Base-by-base conservation (phyloP, 2,113 vertebrate genomes). In the Arvicanthis niloticus region DNA sequence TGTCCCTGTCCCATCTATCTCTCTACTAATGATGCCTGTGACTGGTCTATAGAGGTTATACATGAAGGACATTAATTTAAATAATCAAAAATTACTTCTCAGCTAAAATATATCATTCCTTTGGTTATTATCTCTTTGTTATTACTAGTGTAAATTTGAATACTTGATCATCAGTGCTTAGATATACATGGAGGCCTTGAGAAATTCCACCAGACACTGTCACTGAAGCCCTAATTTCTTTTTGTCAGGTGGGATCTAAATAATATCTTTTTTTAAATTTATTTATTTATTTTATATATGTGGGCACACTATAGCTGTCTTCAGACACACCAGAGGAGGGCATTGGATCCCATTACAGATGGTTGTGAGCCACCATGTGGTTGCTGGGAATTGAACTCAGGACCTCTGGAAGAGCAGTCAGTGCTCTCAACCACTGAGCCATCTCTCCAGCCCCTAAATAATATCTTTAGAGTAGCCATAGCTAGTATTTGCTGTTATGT, bases 201-300 rank as follows among this genome's bases (percentile, higher is more conserved):
- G 76, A 96, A 92, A 88, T 92, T 70, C 80, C 19, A 37, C 19
- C 53, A 72, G 56, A 2, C 1, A 7, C 21, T 17, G 86, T 16
- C 0, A 4, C 22, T 51, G 17, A 72, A 95, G 82, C 4, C 9
- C 88, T 90, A 12, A 85, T 94, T 70, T 12, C 51, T 94, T 77
- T 88, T n/a, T n/a, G 7, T 72, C 24, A 72, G 11, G 12, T 51
- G 12, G 9, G 12, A 34, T 48, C 68, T 70, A 81, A 53, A 68
- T 77, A 96, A 45, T 75, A 89, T 78, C 90, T 94, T 73, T 3
- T n/a, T n/a, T n/a, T n/a, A n/a, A n/a, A n/a, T n/a, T n/a, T n/a
- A n/a, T n/a, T n/a, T n/a, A n/a, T n/a, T n/a, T n/a, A n/a, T n/a
- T n/a, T n/a, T n/a, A n/a, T n/a, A n/a, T n/a, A n/a, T n/a, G n/a